Percentiles rank a stretch among this genome's conserved stretches.
Evolutionary conservation across 1,140 invertebrate species (phyloP).

Genomic region (Bombus pascuorum): DNA sequence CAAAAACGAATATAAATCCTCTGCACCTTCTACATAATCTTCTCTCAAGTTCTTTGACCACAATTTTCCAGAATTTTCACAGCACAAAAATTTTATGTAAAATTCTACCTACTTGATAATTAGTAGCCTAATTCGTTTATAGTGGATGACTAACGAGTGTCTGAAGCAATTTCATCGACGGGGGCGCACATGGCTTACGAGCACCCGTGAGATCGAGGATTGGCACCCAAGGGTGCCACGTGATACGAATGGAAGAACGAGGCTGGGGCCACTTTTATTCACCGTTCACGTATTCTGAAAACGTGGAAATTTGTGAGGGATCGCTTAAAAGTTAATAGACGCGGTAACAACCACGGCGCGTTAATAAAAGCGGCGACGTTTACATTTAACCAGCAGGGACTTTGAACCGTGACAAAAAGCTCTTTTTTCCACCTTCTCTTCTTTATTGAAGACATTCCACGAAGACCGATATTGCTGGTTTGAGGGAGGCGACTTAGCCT

Average conservation of each 20-base stretch:
- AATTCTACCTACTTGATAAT: constrained; percentile 11
- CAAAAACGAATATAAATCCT: too few species aligned
- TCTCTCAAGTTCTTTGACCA: too few species aligned
- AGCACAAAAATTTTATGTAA: too few species aligned
- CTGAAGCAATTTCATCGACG: constrained; percentile 23
- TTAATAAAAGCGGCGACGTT: background rate
- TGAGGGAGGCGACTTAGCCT: too few species aligned
- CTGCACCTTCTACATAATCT: too few species aligned
- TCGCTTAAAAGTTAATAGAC: constrained; percentile 24
- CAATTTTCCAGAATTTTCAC: too few species aligned
- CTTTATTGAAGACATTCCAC: background rate
- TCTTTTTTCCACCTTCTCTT: background rate
- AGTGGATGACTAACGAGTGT: background rate
- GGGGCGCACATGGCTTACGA: background rate
- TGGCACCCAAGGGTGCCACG: background rate
- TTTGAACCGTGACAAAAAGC: too few species aligned
- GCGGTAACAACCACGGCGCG: constrained; percentile 1
- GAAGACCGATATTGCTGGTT: too few species aligned
- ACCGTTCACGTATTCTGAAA: background rate
- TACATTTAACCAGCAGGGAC: background rate
- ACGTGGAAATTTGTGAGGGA: background rate
- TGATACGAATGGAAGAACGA: constrained; percentile 10
- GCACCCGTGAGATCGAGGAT: background rate
- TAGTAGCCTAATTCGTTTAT: constrained; percentile 15
- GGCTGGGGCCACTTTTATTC: background rate